phyloP scores from a whole-genome alignment of 2,113 vertebrate genomes.

The Charina bottae region DNA sequence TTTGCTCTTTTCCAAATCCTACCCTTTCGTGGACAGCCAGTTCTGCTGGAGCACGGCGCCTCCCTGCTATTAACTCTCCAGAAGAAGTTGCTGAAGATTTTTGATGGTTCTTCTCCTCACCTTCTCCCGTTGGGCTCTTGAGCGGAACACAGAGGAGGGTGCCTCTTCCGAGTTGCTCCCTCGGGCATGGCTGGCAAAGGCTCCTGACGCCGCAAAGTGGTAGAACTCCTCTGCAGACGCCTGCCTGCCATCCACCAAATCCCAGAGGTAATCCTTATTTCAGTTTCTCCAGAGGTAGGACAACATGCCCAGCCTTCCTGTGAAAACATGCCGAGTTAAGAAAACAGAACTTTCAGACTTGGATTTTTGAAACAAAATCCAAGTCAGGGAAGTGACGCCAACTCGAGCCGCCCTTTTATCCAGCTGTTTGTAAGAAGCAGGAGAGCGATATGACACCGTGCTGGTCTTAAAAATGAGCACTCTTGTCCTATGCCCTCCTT shows the following conservation, averaged over 20 bases:
- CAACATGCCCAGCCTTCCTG: neutral
- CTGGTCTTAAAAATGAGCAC: neutral
- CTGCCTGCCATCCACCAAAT: neutral
- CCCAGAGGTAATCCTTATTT: neutral
- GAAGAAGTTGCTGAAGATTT: accelerated
- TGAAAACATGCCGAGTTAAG: neutral
- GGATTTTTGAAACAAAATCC: neutral
- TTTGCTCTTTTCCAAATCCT: neutral
- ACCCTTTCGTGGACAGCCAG: neutral
- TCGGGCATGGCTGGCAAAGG: neutral
- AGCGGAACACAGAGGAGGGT: accelerated
- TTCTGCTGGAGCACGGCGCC: neutral
- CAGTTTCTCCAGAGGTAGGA: neutral
- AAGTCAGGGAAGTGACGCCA: neutral
- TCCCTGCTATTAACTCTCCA: neutral
- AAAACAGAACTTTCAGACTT: neutral
- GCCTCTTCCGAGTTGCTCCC: accelerated
- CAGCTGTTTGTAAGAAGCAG: neutral
- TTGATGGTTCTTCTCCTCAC: accelerated
- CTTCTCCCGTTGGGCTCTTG: accelerated
- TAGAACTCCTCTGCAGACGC: accelerated
- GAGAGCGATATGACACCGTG: neutral
- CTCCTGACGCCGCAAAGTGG: no score
- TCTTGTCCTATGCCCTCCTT: neutral
- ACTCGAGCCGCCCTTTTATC: neutral